Evolutionary conservation across 2,113 vertebrate genomes (phyloP), one percentile per base, ranked within the genome.

Genomic region (Tachysurus vachellii): DNA sequence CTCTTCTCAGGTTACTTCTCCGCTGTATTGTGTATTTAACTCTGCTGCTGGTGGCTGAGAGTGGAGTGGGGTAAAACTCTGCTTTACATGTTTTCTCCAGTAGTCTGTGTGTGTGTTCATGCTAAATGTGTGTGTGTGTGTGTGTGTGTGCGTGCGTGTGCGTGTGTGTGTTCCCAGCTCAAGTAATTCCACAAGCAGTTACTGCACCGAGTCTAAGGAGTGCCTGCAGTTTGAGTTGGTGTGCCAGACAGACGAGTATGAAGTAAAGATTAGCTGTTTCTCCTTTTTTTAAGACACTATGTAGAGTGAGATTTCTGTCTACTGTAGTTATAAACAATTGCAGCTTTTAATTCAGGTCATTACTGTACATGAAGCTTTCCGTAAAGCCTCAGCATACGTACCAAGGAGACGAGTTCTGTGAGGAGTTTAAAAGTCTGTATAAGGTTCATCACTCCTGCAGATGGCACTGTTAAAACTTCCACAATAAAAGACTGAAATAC

Each of bases 201-300:
- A 93, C 64, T 96, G 95, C 89, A 93, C 93, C 0, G 95, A 95
- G 89, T 94, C 95, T 0, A 93, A 91, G 85, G 95, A 95, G 36
- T 95, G 95, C 89, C 91, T 96, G 28, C 91, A 94, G 83, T 96
- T 93, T 62, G 90, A 94, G 3, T 92, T 94, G 75, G 82, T 96
- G 80, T 96, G 95, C 92, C 93, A 90, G 89, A 95, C 94, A 3
- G 93, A 93, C 0, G 93, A 95, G 73, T 96, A 96, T 47, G 95
- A 96, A 90, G 95, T 95, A 76, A 91, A 91, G 23, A 57, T 31
- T 1, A 17, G 47, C 56, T 47, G 19, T 47, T 62, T 77, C 26
- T 44, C 21, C 14, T 56, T 23, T 53, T 21, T 59, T 23, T 5
- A 42, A 57, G 28, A 26, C 5, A 28, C 16, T 4, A 6, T 53